These are phyloP conservation scores for Priocnemis perturbator DNA, from an alignment of 2,888 invertebrate species.

Conservation along the genomic window DNA sequence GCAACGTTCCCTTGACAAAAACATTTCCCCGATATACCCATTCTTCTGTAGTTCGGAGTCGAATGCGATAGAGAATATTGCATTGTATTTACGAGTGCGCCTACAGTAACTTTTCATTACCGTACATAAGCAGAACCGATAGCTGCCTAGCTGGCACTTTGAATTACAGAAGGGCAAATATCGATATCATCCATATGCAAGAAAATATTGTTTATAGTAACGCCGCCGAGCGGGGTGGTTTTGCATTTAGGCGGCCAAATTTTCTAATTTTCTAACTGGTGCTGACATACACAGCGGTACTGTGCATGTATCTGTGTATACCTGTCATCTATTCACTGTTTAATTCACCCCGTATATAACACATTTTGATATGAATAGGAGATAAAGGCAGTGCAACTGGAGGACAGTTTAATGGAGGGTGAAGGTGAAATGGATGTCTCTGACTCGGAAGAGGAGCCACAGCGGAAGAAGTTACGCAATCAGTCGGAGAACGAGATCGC, in stretches of 20 bases:
- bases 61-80: constrained; percentile 21
- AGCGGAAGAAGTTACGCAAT: constrained; percentile 66
- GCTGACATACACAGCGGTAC: constrained; percentile 16
- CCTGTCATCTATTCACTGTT: constrained; percentile 9
- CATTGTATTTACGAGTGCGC: too few species aligned
- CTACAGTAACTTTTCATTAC: too few species aligned
- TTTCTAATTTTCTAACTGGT: constrained; percentile 11
- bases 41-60: constrained; percentile 58
- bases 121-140: too few species aligned
- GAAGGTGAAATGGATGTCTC: constrained; percentile 94
- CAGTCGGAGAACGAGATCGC: constrained; percentile 64
- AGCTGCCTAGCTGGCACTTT: too few species aligned
- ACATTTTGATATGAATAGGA: constrained; percentile 76
- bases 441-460: constrained; percentile 82
- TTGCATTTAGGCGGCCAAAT: constrained; percentile 8
- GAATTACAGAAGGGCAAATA: constrained; percentile 54
- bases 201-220: neutral
- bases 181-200: constrained; percentile 12
- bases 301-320: constrained; percentile 41
- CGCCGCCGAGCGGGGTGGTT: neutral
- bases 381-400: constrained; percentile 82
- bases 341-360: constrained; percentile 11
- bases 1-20: constrained; percentile 15
- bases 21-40: constrained; percentile 17
- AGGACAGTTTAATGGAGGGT: constrained; percentile 81